Conservation (phyloP, 1,140 invertebrate species). For the Neuroterus valhalla region DNA sequence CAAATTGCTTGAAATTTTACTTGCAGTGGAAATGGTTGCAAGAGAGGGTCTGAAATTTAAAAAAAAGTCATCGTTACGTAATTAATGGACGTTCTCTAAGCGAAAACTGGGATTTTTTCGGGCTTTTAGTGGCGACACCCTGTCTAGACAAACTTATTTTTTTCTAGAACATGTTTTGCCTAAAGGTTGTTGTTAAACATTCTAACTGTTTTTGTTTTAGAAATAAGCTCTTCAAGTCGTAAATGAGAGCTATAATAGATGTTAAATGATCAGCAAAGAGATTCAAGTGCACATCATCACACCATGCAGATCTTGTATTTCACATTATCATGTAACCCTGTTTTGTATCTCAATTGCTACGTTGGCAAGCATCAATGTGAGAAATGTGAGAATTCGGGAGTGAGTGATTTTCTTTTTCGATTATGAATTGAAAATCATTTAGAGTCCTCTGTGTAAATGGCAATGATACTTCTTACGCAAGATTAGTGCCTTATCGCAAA, state of each 20-base stretch:
- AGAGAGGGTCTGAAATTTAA: too few relatives aligned
- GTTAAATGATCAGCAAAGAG: slow-evolving; percentile 6
- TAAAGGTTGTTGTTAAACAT: too few relatives aligned
- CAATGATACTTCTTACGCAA: slow-evolving; percentile 1
- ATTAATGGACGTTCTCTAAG: too few relatives aligned
- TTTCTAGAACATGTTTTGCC: too few relatives aligned
- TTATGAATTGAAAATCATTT: not conserved
- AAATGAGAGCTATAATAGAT: not conserved
- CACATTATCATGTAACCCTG: slow-evolving; percentile 20
- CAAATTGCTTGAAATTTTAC: too few relatives aligned
- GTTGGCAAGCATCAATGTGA: not conserved
- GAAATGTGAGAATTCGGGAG: slow-evolving; percentile 8
- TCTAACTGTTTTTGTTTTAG: not conserved
- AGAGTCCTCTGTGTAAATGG: not conserved
- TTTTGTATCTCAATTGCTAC: slow-evolving; percentile 22
- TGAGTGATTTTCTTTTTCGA: not conserved
- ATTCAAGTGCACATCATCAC: slow-evolving; percentile 17
- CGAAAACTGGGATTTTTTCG: too few relatives aligned
- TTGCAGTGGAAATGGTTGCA: too few relatives aligned
- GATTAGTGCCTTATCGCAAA: slow-evolving; percentile 20
- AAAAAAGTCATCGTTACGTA: too few relatives aligned
- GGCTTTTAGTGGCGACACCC: too few relatives aligned
- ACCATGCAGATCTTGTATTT: slow-evolving; percentile 19
- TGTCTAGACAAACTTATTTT: too few relatives aligned
- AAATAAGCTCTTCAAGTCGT: slow-evolving; percentile 7